Evolutionary conservation across 2,888 invertebrate species (phyloP).

Genomic region (Parnassius mnemosyne): DNA sequence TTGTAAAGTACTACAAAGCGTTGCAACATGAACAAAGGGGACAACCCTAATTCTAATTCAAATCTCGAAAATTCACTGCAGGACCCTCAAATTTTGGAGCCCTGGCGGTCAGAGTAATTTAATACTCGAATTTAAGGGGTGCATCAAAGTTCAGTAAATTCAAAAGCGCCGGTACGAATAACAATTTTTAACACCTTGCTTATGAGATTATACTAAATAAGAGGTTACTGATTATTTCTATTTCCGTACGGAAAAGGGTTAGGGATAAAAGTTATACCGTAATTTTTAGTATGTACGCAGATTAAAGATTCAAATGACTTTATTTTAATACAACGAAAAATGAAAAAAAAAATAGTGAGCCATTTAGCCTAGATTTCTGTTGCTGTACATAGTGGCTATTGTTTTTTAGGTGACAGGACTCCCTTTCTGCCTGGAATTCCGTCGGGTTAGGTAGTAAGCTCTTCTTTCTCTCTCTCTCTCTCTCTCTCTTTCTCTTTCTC

Average conservation of each 20-base stretch:
- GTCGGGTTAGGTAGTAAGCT: too few relatives aligned
- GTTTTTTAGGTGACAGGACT: too few relatives aligned
- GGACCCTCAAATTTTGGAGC: slow-evolving; percentile 48
- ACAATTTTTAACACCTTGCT: slow-evolving; percentile 13
- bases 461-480: too few relatives aligned
- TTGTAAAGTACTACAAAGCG: slow-evolving; percentile 21
- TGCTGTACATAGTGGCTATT: too few relatives aligned
- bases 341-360: too few relatives aligned
- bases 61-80: slow-evolving; percentile 43
- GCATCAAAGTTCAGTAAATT: slow-evolving; percentile 12
- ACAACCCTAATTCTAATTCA: slow-evolving; percentile 52
- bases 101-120: slow-evolving; percentile 63
- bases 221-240: not conserved
- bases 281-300: too few relatives aligned
- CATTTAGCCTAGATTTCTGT: too few relatives aligned
- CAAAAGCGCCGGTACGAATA: slow-evolving; percentile 18
- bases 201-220: slow-evolving; percentile 11
- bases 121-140: slow-evolving; percentile 50
- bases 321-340: too few relatives aligned
- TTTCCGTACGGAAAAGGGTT: not conserved
- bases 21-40: slow-evolving; percentile 29
- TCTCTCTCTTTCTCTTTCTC: too few relatives aligned
- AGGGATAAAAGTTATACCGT: too few relatives aligned
- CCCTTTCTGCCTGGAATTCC: too few relatives aligned
- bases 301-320: too few relatives aligned